Conservation (phyloP, 1,140 invertebrate genomes). For the Panulirus ornatus region DNA sequence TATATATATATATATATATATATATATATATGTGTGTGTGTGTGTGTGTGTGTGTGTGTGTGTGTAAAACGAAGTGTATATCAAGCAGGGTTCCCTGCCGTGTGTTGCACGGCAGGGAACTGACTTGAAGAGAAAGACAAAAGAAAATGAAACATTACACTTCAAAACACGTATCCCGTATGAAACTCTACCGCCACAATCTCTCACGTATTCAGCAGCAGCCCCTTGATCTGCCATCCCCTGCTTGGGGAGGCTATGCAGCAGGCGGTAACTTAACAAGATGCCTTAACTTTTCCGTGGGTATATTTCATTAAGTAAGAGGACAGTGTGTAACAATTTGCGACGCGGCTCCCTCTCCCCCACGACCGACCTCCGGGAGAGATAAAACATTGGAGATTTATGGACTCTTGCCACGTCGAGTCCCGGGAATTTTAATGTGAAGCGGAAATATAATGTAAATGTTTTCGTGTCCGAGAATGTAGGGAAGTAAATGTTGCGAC, state of each 20-base stretch:
- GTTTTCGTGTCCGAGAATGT: background rate
- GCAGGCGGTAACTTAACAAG: background rate
- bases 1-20: background rate
- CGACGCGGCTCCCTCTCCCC: too few relatives aligned
- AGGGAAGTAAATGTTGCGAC: background rate
- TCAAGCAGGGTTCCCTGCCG: too few relatives aligned
- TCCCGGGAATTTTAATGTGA: constrained; percentile 16
- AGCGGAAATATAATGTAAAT: constrained; percentile 13
- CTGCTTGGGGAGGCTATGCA: too few relatives aligned
- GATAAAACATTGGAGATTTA: constrained; percentile 2
- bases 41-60: constrained; percentile 5
- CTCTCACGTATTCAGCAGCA: too few relatives aligned
- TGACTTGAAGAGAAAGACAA: too few relatives aligned
- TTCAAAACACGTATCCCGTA: too few relatives aligned
- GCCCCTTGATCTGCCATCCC: too few relatives aligned
- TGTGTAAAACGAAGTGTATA: too few relatives aligned
- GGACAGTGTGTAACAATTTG: constrained; percentile 1
- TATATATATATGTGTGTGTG: background rate
- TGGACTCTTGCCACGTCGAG: background rate
- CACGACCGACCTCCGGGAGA: constrained; percentile 2
- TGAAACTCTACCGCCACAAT: too few relatives aligned
- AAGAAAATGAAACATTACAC: too few relatives aligned
- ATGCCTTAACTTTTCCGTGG: background rate
- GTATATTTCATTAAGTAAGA: background rate
- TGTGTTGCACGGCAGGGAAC: too few relatives aligned